phyloP scores from a whole-genome alignment of 1,140 invertebrate species.

The Drosophila tropicalis region DNA sequence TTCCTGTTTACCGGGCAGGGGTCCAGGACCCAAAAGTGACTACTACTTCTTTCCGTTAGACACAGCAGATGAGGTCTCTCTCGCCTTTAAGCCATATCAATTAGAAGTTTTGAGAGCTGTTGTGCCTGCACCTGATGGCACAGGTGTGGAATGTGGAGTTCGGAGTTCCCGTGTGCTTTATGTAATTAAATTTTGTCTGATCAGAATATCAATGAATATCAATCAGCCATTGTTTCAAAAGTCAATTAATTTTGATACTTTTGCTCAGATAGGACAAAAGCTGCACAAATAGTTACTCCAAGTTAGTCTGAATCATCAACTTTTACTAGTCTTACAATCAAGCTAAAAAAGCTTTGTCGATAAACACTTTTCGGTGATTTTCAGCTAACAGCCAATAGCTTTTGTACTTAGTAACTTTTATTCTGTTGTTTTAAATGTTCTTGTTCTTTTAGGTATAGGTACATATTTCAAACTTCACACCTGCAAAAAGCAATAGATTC shows the following conservation, averaged over 20 bases:
- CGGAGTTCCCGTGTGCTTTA: constrained; percentile 22
- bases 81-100: constrained; percentile 71
- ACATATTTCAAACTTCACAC: too few relatives aligned
- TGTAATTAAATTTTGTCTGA: constrained; percentile 74
- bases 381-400: too few relatives aligned
- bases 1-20: constrained; percentile 52
- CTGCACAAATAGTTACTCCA: background rate
- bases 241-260: constrained; percentile 69
- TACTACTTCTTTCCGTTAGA: constrained; percentile 28
- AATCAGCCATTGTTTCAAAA: constrained; percentile 67
- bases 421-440: too few relatives aligned
- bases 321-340: too few relatives aligned
- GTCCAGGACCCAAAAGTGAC: constrained; percentile 39
- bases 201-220: constrained; percentile 69
- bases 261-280: constrained; percentile 52
- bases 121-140: constrained; percentile 46
- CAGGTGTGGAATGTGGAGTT: background rate
- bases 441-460: too few relatives aligned
- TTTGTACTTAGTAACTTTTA: too few relatives aligned
- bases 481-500: too few relatives aligned
- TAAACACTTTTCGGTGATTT: too few relatives aligned
- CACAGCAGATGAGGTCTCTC: constrained; percentile 39
- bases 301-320: background rate
- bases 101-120: constrained; percentile 74
- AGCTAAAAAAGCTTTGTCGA: too few relatives aligned